Percentiles rank a stretch among this genome's conserved stretches.
phyloP scores from a whole-genome alignment of 2,888 invertebrate genomes.

The Erynnis tages region DNA sequence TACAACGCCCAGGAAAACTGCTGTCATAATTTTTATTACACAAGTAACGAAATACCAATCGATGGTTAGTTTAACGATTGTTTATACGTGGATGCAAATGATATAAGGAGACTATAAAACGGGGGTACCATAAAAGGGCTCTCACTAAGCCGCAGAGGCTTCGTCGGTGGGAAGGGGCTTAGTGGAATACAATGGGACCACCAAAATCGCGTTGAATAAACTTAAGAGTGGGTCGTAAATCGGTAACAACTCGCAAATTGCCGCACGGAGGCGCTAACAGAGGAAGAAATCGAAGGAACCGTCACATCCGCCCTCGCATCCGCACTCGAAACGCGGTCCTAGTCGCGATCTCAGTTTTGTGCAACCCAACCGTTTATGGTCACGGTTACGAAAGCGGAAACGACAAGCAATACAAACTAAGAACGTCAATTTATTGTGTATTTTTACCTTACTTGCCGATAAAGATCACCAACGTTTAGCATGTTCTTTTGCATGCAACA shows the following conservation, averaged over 20 bases:
- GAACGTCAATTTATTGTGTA: slow-evolving; percentile 5
- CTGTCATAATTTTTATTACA: slow-evolving; percentile 15
- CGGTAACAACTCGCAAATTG: slow-evolving; percentile 78
- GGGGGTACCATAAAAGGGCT: slow-evolving; percentile 58
- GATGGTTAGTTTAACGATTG: slow-evolving; percentile 47
- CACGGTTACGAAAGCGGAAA: slow-evolving; percentile 21
- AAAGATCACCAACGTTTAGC: background rate
- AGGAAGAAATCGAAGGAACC: slow-evolving; percentile 50
- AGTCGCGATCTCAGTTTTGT: slow-evolving; percentile 22
- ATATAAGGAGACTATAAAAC: slow-evolving; percentile 67
- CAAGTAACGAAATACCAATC: slow-evolving; percentile 17
- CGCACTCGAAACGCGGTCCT: slow-evolving; percentile 60
- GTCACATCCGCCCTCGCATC: slow-evolving; percentile 76
- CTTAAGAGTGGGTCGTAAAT: slow-evolving; percentile 75
- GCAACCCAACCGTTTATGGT: slow-evolving; percentile 22
- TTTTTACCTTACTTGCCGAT: background rate
- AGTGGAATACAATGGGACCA: slow-evolving; percentile 75
- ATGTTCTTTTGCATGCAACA: no score
- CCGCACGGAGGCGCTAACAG: slow-evolving; percentile 77
- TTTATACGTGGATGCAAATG: slow-evolving; percentile 61
- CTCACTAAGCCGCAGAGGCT: slow-evolving; percentile 52
- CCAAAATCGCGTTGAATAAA: slow-evolving; percentile 73
- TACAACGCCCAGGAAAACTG: background rate
- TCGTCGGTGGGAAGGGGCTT: slow-evolving; percentile 54
- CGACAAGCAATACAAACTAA: slow-evolving; percentile 3